Evolutionary conservation across 2,113 vertebrate species (phyloP), one percentile per base, ranked within the genome.

Genomic region (Scytalopus superciliaris): DNA sequence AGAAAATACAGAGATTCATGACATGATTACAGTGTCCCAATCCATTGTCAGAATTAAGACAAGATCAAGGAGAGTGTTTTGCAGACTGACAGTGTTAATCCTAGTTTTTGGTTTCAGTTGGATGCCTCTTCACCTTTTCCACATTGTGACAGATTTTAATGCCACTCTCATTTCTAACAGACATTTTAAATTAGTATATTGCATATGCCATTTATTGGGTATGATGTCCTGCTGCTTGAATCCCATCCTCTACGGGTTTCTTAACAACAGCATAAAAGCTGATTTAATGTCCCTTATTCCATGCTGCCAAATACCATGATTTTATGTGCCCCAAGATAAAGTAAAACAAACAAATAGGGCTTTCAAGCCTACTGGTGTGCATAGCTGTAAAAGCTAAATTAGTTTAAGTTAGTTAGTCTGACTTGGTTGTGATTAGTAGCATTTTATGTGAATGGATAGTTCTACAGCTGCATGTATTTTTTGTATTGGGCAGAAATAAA

Each of bases 211-310:
- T 92, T 96, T 98, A 97, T 94, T 98, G 79, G 98, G 98, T 45
- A 98, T 98, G 98, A 97, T 97, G 97, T 98, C 98, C 72, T 98
- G 98, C 89, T 98, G 98, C 93, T 96, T 98, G 87, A 98, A 98
- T 94, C 98, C 98, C n/a, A 96, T 98, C 80, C 94, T 98, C 2
- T 98, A 98, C 17, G 98, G 98, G 64, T 98, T 98, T 94, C 98
- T 98, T 91, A 98, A 98, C 93, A 98, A 98, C 75, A 98, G 98
- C 39, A 98, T 98, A 94, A 98, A 98, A 96, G 97, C 98, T 4
- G 98, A 98, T 94, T 97, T 98, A 91, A 97, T 98, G 73, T 97
- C 98, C n/a, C 97, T 98, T 75, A 93, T 98, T 95, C 97, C 94
- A 1, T 98, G 98, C 84, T 97, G 98, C 86, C 97, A 98, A 84